Base-by-base conservation (phyloP, 2,797 vertebrate genomes). In the Betta splendens region DNA sequence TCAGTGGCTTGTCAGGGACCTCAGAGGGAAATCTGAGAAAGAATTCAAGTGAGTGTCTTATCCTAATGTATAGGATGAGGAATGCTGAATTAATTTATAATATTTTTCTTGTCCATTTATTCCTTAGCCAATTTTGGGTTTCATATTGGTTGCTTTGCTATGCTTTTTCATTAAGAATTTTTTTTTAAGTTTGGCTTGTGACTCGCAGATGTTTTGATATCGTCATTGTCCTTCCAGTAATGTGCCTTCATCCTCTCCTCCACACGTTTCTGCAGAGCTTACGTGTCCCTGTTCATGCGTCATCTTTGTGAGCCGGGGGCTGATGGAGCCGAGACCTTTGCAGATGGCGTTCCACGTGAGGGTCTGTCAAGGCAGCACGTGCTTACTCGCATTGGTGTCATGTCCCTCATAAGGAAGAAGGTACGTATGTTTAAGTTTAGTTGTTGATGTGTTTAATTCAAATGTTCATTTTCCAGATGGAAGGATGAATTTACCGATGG, bases 341-440 rank as follows among this genome's bases (percentile, higher is more conserved):
- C 97, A 7, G 97, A 99, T 26, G 97, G 97, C 0, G 97, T 99
- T 45, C 97, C 97, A 2, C 93, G 97, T 6, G 97, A 99, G 84
- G 97, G 97, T 56, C 87, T 99, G 49, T 99, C 97, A 37, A 92
- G 97, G 28, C 97, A 99, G 74, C 97, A 99, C 0, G 97, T 99
- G 49, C 94, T 99, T 21, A 99, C 97, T 9, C 94, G 97, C 64
- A 99, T 99, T 9, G 97, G 97, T 20, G 97, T 99, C 57, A 99
- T 99, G 97, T 99, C 97, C 1, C 94, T 99, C 2, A 98, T 99
- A 71, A 94, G 97, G 32, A 99, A 99, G 80, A 99, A 99, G 94
- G 97, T 98, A n/a, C n/a, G n/a, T n/a, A n/a, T n/a, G n/a, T n/a
- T n/a, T n/a, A 20, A 0, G 21, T 8, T 33, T 31, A 28, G 23